A percentile compares a stretch with the other conserved stretches of the same genome.
phyloP scores from a whole-genome alignment of 2,113 vertebrate genomes.

The Podocnemis expansa region DNA sequence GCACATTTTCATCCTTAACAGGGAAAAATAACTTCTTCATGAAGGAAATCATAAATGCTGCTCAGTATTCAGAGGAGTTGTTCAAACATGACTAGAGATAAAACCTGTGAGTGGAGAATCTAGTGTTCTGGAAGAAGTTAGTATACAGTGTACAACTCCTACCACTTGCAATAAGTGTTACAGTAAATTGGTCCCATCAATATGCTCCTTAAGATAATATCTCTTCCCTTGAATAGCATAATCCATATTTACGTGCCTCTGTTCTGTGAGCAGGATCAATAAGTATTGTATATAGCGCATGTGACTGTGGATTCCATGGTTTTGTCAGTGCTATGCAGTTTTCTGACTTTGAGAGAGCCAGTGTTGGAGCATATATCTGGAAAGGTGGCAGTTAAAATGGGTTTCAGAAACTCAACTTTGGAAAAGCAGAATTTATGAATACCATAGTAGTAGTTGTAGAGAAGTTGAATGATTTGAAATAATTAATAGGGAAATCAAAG shows the following conservation, averaged over 20 bases:
- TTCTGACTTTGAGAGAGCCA: background rate
- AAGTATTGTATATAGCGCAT: background rate
- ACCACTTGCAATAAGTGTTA: background rate
- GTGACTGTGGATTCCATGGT: background rate
- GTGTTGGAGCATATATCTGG: background rate
- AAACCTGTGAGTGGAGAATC: background rate
- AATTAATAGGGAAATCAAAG: background rate
- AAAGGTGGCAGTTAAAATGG: background rate
- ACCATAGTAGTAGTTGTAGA: accelerated
- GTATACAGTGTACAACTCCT: background rate
- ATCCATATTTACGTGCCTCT: background rate
- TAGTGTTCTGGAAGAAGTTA: background rate
- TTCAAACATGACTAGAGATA: background rate
- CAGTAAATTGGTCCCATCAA: background rate
- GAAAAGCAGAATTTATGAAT: background rate
- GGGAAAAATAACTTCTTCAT: background rate
- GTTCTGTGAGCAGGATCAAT: background rate
- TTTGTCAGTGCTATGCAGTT: background rate
- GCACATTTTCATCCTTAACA: background rate
- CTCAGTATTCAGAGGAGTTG: background rate
- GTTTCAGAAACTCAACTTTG: background rate
- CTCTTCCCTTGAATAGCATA: background rate
- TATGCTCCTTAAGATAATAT: background rate
- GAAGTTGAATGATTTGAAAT: background rate
- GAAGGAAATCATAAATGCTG: background rate